These are phyloP conservation scores for Rhombomys opimus DNA, from an alignment of 2,113 vertebrate species.

Conservation along the genomic window DNA sequence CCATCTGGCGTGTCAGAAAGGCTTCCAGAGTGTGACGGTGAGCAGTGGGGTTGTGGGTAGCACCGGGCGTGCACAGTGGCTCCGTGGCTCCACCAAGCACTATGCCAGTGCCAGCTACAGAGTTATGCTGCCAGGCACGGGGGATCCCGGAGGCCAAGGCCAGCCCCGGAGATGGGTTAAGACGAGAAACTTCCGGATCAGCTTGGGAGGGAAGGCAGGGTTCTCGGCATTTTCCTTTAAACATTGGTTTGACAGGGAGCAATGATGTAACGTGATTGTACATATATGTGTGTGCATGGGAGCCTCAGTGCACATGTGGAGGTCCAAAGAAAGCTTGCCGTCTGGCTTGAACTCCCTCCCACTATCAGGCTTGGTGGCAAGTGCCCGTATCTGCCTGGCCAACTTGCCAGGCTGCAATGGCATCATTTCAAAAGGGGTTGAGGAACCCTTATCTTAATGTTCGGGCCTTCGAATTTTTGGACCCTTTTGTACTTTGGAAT, in stretches of 20 bases:
- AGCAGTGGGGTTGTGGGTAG: slow-evolving; percentile 56
- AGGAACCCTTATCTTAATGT: not conserved
- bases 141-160: rapidly evolving
- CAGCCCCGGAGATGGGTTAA: not conserved
- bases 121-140: rapidly evolving
- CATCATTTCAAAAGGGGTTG: not conserved
- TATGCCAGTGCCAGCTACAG: rapidly evolving
- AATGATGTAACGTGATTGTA: not conserved
- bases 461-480: not conserved
- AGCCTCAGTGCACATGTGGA: not conserved
- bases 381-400: not conserved
- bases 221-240: not conserved
- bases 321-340: too few relatives aligned
- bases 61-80: rapidly evolving
- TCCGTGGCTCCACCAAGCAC: rapidly evolving
- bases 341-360: not conserved
- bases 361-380: not conserved
- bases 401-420: too few relatives aligned
- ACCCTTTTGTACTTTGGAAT: not conserved
- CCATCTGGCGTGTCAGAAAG: slow-evolving; percentile 96
- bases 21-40: slow-evolving; percentile 96
- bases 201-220: not conserved
- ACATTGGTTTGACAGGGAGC: too few relatives aligned
- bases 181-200: not conserved
- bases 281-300: not conserved